Base-by-base conservation (phyloP, 1,140 invertebrate genomes). In the Lepidurus arcticus region DNA sequence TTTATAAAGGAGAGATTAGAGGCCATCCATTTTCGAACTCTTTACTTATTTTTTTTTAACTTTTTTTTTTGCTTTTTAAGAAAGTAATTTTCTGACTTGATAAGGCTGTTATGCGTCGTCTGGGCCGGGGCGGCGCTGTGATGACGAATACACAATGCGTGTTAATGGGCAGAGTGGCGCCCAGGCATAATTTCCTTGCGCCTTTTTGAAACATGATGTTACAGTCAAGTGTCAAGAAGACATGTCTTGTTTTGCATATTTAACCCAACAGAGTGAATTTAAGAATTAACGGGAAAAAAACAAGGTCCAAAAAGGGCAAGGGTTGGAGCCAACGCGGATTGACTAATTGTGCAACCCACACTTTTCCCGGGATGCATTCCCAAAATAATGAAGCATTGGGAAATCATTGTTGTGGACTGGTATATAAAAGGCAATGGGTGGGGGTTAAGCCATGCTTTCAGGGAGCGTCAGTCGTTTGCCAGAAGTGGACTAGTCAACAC, bases 71-170 rank as follows among this genome's bases (percentile, higher is more conserved):
- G 24, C 24, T 24, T 24, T 24, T 24, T 24, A 24, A 24, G 24
- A 24, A 24, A 24, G 24, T 24, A 24, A 34, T 34, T 34, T 34
- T 34, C 34, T 34, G 13, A 65, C 53, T 65, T 65, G 53, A 65
- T 65, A 65, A 65, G 53, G 53, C 53, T 65, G 53, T 65, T 65
- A 65, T 65, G 53, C 53, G 53, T 65, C 53, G 53, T 65, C 53
- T 65, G 53, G 53, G 53, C 53, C 53, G 16, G 47, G 53, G 16
- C 53, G 53, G 53, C 53, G 53, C 8, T 65, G 53, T 65, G 53
- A 65, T 65, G 53, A 65, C 53, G 53, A 65, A 65, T 65, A 65
- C 53, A 65, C 53, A 65, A 65, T 65, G 53, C 53, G 21, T 65
- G n/a, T 65, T 65, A 65, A 65, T 65, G 53, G 53, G 16, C 53